Percentiles rank a stretch among this genome's conserved stretches.
These are phyloP conservation scores for Platyrinchus mystaceus DNA, from an alignment of 2,797 vertebrate genomes.

Conservation along the genomic window DNA sequence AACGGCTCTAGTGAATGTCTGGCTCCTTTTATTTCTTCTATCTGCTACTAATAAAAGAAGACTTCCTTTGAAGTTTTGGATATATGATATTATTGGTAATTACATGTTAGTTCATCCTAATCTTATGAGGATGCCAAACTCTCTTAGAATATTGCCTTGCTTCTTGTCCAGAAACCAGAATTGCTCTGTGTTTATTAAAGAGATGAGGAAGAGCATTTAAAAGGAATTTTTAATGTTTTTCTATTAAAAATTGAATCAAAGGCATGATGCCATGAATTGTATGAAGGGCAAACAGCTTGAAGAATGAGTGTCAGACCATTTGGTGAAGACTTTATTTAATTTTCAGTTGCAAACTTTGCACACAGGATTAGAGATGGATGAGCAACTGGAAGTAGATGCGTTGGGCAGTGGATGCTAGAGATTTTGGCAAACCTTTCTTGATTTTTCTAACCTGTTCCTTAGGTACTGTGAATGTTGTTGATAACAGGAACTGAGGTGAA, in stretches of 20 bases:
- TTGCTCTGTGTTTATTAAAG: not conserved
- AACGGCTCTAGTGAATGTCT: not conserved
- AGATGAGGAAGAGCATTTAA: not conserved
- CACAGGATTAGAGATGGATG: not conserved
- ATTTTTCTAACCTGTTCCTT: not conserved
- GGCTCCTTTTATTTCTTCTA: not conserved
- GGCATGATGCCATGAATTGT: not conserved
- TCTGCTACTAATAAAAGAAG: not conserved
- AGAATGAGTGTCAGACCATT: not conserved
- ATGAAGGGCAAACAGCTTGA: not conserved
- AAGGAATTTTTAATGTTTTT: conserved; percentile 19
- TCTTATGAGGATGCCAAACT: not conserved
- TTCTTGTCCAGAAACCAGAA: not conserved
- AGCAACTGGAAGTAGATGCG: not conserved
- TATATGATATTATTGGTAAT: not conserved
- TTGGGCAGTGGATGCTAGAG: not conserved
- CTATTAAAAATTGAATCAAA: conserved; percentile 43
- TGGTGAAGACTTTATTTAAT: not conserved
- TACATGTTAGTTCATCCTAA: not conserved
- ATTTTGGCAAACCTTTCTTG: not conserved
- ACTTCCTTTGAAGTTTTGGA: not conserved
- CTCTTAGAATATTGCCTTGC: not conserved
- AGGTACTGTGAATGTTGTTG: not conserved
- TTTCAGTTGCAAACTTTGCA: not conserved
- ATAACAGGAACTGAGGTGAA: not conserved